Percentiles rank a stretch among this genome's conserved stretches.
Evolutionary conservation across 2,113 vertebrate species (phyloP).

Genomic region (Irena cyanogastra): DNA sequence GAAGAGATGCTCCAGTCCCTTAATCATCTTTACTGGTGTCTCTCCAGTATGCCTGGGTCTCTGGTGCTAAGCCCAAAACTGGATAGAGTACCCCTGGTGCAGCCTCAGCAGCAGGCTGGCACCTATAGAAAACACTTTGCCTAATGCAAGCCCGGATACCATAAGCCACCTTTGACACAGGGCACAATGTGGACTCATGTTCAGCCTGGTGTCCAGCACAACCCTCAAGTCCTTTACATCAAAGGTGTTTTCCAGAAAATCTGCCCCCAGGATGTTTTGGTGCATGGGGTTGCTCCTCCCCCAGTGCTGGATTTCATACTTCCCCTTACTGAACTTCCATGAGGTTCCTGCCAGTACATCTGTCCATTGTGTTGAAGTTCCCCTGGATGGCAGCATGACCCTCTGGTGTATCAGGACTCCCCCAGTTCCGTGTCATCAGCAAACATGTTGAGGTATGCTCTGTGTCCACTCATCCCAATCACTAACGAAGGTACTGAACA

Average conservation of each 20-base stretch:
- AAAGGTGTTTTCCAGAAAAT: background rate
- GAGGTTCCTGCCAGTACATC: background rate
- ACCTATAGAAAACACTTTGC: background rate
- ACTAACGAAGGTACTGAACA: background rate
- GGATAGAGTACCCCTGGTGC: too few species aligned
- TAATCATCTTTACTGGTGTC: background rate
- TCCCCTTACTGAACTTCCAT: background rate
- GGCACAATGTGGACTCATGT: background rate
- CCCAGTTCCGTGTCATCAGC: background rate
- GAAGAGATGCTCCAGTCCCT: background rate
- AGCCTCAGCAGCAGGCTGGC: background rate
- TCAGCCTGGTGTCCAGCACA: background rate
- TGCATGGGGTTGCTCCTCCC: background rate
- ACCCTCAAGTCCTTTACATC: fast-evolving
- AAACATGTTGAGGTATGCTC: background rate
- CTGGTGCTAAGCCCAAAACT: background rate
- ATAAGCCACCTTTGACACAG: background rate
- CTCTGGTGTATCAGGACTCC: background rate
- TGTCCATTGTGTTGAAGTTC: background rate
- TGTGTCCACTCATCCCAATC: background rate
- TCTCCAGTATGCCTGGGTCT: background rate
- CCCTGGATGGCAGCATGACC: background rate
- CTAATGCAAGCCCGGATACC: background rate
- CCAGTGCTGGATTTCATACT: background rate
- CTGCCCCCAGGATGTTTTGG: fast-evolving